Evolutionary conservation across 2,888 invertebrate genomes (phyloP).

Genomic region (Parthenolecanium corni): DNA sequence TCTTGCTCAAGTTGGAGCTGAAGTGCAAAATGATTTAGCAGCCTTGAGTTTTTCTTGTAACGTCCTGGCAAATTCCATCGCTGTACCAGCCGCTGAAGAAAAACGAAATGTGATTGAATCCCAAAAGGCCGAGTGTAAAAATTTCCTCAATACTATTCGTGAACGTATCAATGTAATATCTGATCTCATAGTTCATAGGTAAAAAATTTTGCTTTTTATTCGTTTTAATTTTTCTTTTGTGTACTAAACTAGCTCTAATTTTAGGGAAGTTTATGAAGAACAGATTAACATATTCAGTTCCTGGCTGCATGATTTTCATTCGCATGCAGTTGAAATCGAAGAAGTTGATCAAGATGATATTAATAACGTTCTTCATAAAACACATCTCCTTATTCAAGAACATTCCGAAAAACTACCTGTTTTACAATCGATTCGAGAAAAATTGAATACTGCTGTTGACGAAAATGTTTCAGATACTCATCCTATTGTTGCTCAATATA

Average conservation of each 20-base stretch:
- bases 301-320: slow-evolving; percentile 48
- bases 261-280: slow-evolving; percentile 66
- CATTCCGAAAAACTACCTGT: slow-evolving; percentile 69
- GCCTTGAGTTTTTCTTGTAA: slow-evolving; percentile 18
- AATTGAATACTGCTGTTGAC: slow-evolving; percentile 48
- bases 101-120: slow-evolving; percentile 50
- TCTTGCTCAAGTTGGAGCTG: slow-evolving; percentile 16
- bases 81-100: slow-evolving; percentile 19
- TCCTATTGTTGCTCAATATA: slow-evolving; percentile 3
- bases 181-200: slow-evolving; percentile 60
- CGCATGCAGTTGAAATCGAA: slow-evolving; percentile 62
- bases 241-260: slow-evolving; percentile 18
- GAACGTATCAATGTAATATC: slow-evolving; percentile 67
- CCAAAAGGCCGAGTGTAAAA: slow-evolving; percentile 60
- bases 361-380: slow-evolving; percentile 61
- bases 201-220: background rate
- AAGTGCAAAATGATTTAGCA: slow-evolving; percentile 17
- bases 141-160: slow-evolving; percentile 63
- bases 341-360: slow-evolving; percentile 72
- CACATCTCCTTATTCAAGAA: slow-evolving; percentile 71
- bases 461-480: background rate
- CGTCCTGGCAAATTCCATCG: slow-evolving; percentile 11
- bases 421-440: slow-evolving; percentile 66
- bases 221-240: background rate
- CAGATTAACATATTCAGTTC: slow-evolving; percentile 65